Base-by-base conservation (phyloP, 1,140 invertebrate species). In the Oreohelix idahoensis region DNA sequence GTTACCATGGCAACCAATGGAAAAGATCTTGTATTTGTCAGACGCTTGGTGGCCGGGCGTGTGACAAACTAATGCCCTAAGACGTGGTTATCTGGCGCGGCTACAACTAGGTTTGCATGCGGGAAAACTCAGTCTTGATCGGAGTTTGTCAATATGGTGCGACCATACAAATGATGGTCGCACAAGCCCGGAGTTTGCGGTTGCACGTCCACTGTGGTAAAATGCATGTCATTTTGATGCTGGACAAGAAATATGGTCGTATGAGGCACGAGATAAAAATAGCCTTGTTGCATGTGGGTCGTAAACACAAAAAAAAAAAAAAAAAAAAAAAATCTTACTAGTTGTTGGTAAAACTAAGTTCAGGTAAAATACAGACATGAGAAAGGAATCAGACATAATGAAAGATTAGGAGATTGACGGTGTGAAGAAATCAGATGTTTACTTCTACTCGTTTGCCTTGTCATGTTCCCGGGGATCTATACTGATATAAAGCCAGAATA, bases 1-100 rank as follows among this genome's bases (percentile, higher is more conserved):
- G 69, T 81, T 71, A 35, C 79, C 66, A 81, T 81, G 79, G 79
- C 45, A 81, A 81, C 79, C 36, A 10, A 10, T 35, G 63, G 29
- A 51, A 53, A 35, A 49, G 45, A 70, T 70, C 38, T 45, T 71
- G 26, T 49, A 81, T 66, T 66, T 66, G 63, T 66, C 63, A 66
- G n/a, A 66, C 10, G 53, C 53, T n/a, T 15, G 53, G 53, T 58
- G 78, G 66, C 77, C 49, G 5, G 53, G 29, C 49, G 15, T 69
- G 79, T 70, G 20, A 39, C 58, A 71, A 66, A 23, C 36, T 32
- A 32, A 71, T 66, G 79, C 63, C n/a, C 66, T 81, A 81, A 71
- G 79, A 81, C 45, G 77, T 35, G 38, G 36, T 63, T 45, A 39
- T 66, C 45, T 36, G 10, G 51, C 49, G n/a, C 51, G 29, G 5